Base-by-base conservation (phyloP, 2,113 vertebrate species). In the Danio rerio region DNA sequence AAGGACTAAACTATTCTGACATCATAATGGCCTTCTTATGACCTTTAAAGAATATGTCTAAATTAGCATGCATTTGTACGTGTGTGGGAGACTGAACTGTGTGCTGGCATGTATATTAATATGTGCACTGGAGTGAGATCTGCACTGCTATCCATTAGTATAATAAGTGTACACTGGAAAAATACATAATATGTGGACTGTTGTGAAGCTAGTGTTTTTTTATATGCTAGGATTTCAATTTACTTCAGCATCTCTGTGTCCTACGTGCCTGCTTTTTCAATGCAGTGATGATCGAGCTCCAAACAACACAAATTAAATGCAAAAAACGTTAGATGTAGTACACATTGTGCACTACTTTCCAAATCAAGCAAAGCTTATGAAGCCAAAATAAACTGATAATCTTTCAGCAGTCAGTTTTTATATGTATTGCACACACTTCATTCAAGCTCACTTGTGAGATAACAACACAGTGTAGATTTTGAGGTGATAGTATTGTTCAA, bases 31-130 rank as follows among this genome's bases (percentile, higher is more conserved):
- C 31, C 49, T 78, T 66, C 15, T 42, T 7, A 7, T 55, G 49
- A 66, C 76, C 62, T 78, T 78, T 66, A 53, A 78, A 62, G 40
- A 40, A 42, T 7, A 65, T 12, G 3, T n/a, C 9, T 16, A 12
- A 11, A 53, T 65, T 65, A 18, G 43, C 16, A 49, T 61, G 59
- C 53, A 49, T 45, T 62, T 78, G 42, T 42, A 31, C 15, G n/a
- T 50, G 11, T 62, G 47, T 66, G 13, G 31, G 61, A 55, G 62
- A 53, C 10, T 53, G 15, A 65, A 55, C 9, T 52, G 5, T 40
- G 20, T 31, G 31, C 31, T 31, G 1, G 31, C 31, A 31, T 31
- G 31, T 31, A 31, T 31, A 31, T 31, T 61, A n/a, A 47, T 69
- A 47, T 69, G 43, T 69, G 66, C 43, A 69, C 40, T 5, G 45